Conservation (phyloP, 2,888 invertebrate species). For the Eucera pruinosa region DNA sequence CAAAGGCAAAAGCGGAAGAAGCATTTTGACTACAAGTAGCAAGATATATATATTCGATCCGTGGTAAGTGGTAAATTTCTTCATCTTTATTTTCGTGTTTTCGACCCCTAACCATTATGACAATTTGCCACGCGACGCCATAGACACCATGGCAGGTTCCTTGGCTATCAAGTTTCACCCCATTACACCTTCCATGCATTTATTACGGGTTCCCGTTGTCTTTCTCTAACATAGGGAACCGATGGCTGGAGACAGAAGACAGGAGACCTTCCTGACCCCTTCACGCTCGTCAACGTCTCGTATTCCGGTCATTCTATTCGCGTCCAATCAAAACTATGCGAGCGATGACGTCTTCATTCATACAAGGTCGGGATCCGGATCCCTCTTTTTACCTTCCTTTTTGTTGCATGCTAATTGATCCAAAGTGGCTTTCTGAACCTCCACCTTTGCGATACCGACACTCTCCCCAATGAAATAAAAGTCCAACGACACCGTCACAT, state of each 20-base stretch:
- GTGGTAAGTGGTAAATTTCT: no score
- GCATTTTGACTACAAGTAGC: no score
- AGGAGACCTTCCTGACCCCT: constrained; percentile 54
- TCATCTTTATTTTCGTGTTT: constrained; percentile 38
- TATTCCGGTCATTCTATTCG: constrained; percentile 67
- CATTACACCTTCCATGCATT: constrained; percentile 74
- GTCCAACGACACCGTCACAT: constrained; percentile 1
- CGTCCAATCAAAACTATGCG: constrained; percentile 67
- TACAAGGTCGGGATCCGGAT: constrained; percentile 37
- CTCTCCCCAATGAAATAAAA: constrained; percentile 16
- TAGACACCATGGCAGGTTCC: constrained; percentile 57
- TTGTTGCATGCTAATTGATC: constrained; percentile 66
- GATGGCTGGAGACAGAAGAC: constrained; percentile 20
- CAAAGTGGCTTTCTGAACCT: constrained; percentile 61
- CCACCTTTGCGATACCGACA: constrained; percentile 16
- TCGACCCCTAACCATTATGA: constrained; percentile 36
- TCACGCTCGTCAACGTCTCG: constrained; percentile 72
- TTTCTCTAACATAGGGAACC: constrained; percentile 33
- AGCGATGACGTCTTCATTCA: constrained; percentile 72
- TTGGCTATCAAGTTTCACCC: constrained; percentile 74
- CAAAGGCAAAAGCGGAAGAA: no score
- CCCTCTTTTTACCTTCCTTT: constrained; percentile 42
- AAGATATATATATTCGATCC: no score
- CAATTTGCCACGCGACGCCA: constrained; percentile 69
- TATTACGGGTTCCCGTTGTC: constrained; percentile 66